Percentiles rank a stretch among this genome's conserved stretches.
Evolutionary conservation across 2,113 vertebrate genomes (phyloP).

Genomic region (Toxotes jaculatrix): DNA sequence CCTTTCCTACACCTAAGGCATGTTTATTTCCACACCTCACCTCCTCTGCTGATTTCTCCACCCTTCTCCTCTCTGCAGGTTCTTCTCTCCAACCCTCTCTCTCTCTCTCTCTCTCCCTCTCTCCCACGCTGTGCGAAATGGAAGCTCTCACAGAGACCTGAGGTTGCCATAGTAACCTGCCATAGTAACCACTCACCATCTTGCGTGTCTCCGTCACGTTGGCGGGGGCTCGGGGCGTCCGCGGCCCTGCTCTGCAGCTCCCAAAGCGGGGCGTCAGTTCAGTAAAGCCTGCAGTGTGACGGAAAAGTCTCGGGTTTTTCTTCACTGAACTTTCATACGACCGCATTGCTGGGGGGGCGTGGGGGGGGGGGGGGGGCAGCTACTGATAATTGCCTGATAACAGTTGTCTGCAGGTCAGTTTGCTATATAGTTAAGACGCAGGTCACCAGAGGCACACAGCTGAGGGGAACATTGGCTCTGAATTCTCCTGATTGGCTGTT

Average conservation of each 20-base stretch:
- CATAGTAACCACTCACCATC: constrained; percentile 84
- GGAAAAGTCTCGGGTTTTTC: not conserved
- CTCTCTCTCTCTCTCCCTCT: constrained; percentile 61
- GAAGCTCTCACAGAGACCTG: constrained; percentile 80
- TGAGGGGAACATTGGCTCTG: constrained; percentile 16
- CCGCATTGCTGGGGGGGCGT: not conserved
- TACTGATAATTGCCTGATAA: constrained; percentile 20
- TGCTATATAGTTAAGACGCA: constrained; percentile 9
- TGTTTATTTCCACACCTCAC: constrained; percentile 68
- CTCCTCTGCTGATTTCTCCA: constrained; percentile 66
- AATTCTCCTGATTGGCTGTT: not conserved
- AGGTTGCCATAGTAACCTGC: constrained; percentile 85
- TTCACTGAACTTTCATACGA: constrained; percentile 15
- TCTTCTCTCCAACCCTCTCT: constrained; percentile 65
- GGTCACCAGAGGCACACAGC: constrained; percentile 22
- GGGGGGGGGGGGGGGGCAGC: not conserved
- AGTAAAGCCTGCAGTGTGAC: constrained; percentile 18
- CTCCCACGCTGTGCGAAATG: constrained; percentile 83
- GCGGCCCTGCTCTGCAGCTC: constrained; percentile 68
- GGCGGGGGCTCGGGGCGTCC: constrained; percentile 69
- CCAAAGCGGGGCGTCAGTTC: constrained; percentile 38
- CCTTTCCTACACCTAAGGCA: constrained; percentile 45
- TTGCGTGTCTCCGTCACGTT: constrained; percentile 72
- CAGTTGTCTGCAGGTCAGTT: not conserved
- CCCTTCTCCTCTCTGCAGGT: constrained; percentile 64